Evolutionary conservation across 2,888 invertebrate species (phyloP), one percentile per base, ranked within the genome.

Genomic region (Petrolisthes manimaculis): DNA sequence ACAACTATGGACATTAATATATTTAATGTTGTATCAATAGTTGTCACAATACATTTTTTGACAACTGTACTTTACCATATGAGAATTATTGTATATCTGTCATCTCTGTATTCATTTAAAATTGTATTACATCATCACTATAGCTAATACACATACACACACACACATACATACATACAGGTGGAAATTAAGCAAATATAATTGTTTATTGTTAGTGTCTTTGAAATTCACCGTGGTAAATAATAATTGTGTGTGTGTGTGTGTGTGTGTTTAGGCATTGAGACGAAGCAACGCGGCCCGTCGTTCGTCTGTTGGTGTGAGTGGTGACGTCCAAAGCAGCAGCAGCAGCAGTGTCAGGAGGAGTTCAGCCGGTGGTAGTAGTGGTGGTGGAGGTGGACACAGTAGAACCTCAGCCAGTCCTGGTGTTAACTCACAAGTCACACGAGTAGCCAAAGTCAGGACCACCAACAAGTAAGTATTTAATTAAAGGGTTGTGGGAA

Each of bases 221-320:
- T 37, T 37, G 37, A 37, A 37, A 37, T 37, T 37, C 37, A 37
- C 37, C 2, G 37, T 37, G 37, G 2, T 37, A 37, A 37, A 37
- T 37, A 37, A 37, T 37, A 37, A 37, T 37, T 37, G 37, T 37
- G 37, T 37, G 69, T 69, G 80, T 37, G 53, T 53, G 53, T 53
- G 53, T 53, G 37, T 37, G 14, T 78, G 12, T 71, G 14, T 71
- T 4, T 51, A 82, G 82, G 82, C 82, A 0, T 69, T 82, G 69
- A 67, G 82, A 5, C 21, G 82, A 69, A 82, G 69, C n/a, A 51
- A 51, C 12, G 82, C 82, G 2, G 8, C 51, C 53, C 67, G 82
- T 12, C 67, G n/a, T 2, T 53, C 82, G 21, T n/a, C n/a, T 3
- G 37, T 61, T 5, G 54, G 54, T 4, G 54, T 3, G 53, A 1